Conservation (phyloP, 2,797 vertebrate species). For the Poecile montanus region DNA sequence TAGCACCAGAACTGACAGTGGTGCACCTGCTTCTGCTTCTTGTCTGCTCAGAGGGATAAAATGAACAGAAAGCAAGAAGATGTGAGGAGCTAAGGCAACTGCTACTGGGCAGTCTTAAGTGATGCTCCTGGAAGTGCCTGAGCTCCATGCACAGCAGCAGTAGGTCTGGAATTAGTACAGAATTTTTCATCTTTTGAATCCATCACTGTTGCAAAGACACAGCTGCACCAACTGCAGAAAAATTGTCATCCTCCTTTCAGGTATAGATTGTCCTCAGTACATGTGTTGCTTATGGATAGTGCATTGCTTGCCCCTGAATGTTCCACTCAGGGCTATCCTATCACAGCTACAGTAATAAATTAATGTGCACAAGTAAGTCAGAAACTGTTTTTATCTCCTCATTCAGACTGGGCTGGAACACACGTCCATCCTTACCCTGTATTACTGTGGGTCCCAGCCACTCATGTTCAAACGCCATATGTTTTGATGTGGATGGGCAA, state of each 20-base stretch:
- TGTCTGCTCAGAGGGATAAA: neutral
- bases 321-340: neutral
- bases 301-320: neutral
- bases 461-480: neutral
- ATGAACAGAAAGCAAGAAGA: neutral
- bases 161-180: neutral
- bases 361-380: neutral
- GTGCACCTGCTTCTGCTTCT: constrained; percentile 48
- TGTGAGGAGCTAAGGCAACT: neutral
- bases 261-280: neutral
- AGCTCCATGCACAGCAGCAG: neutral
- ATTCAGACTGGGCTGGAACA: neutral
- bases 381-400: neutral
- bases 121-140: neutral
- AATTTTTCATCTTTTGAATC: neutral
- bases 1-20: neutral
- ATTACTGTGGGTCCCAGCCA: neutral
- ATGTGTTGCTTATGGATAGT: neutral
- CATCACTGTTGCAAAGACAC: neutral
- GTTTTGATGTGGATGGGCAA: neutral
- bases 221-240: neutral
- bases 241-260: neutral
- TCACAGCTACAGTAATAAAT: neutral
- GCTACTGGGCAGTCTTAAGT: neutral
- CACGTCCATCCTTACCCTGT: accelerated